Base-by-base conservation (phyloP, 1,140 invertebrate species). In the Tetranychus cinnabarinus region DNA sequence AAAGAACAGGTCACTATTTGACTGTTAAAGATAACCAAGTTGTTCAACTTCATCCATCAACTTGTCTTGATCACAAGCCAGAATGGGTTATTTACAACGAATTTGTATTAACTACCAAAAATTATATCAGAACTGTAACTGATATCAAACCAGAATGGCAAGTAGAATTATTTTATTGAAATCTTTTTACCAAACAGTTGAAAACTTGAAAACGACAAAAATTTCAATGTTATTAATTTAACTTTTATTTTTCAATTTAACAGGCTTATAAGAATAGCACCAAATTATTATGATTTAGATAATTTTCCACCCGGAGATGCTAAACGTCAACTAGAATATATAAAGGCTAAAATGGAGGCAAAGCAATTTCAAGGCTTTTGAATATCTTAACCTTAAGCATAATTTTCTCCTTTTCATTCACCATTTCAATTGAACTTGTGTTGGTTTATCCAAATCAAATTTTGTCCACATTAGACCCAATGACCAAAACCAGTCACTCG, bases 41-140 rank as follows among this genome's bases (percentile, higher is more conserved):
- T 60, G 95, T 99, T 8, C 92, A 97, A 72, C 78, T 99, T 13
- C 96, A 99, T 78, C 96, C 96, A 0, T 97, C 92, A 56, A 97
- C 92, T 23, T 97, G 92, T 73, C 77, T 99, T 15, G 93, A 97
- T 75, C 95, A 98, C 73, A 97, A 97, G 76, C 96, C 96, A 3
- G 95, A 98, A 71, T 99, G 95, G 95, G 93, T 97, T 23, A 82
- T 99, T 58, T 99, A 99, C 75, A 97, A 99, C 75, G 96, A 99
- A 76, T 98, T 99, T 74, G 96, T 99, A 37, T 77, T 99, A 59
- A 99, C 96, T 39, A 97, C 93, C 13, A 98, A 98, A 74, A 98
- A 99, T 74, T 98, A 98, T 72, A 98, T 99, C 66, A 79, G 96
- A 66, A 98, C 95, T 1, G 91, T 97, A 1, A 97, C 92, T 2